These are phyloP conservation scores for Caradrina kadenii DNA, from an alignment of 2,888 invertebrate genomes.

Conservation along the genomic window DNA sequence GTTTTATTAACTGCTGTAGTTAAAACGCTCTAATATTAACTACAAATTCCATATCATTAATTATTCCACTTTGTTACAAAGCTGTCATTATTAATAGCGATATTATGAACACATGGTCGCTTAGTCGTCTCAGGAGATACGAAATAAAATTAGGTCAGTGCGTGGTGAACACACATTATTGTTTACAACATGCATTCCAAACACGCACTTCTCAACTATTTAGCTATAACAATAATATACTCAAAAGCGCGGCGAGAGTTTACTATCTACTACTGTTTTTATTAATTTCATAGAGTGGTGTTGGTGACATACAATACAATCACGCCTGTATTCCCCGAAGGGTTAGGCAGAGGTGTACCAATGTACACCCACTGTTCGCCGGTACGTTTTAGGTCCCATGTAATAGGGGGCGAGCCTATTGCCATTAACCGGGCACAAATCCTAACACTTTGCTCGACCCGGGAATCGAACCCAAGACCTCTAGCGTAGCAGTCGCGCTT, in stretches of 20 bases:
- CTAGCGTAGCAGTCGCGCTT: too few species aligned
- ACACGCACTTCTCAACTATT: constrained; percentile 43
- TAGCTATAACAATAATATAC: constrained; percentile 24
- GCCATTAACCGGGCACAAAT: too few species aligned
- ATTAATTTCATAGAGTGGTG: constrained; percentile 31
- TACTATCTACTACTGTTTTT: constrained; percentile 10
- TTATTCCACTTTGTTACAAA: background rate
- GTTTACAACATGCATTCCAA: constrained; percentile 34
- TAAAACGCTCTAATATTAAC: background rate
- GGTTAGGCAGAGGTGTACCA: too few species aligned
- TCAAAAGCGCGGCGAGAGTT: constrained; percentile 12
- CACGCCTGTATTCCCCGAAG: too few species aligned
- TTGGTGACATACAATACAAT: too few species aligned
- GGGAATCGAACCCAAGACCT: too few species aligned
- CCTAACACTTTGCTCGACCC: too few species aligned
- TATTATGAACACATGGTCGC: constrained; percentile 5
- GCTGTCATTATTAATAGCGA: background rate
- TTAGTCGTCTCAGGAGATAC: constrained; percentile 29
- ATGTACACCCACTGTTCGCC: too few species aligned
- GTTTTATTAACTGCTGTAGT: background rate
- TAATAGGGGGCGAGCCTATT: too few species aligned
- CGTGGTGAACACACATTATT: constrained; percentile 42
- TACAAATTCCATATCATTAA: background rate
- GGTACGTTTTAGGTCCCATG: too few species aligned
- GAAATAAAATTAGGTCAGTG: constrained; percentile 37